Conservation (phyloP, 2,113 vertebrate species). For the Malurus cyaneus region DNA sequence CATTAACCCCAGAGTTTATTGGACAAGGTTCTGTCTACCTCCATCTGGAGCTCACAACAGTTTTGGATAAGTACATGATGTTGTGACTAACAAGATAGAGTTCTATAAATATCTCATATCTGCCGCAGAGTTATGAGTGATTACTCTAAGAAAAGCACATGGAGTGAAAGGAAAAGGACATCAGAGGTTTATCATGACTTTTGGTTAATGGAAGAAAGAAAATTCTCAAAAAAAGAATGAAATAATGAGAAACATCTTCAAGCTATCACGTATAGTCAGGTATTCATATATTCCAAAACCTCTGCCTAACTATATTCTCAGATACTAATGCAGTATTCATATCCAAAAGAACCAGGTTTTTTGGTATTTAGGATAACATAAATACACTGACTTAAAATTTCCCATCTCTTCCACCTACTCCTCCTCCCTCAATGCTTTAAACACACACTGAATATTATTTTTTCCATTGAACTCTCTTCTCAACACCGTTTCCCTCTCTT, state of each 20-base stretch:
- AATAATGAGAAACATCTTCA: background rate
- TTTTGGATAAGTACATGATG: background rate
- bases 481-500: slow-evolving; percentile 27
- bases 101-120: slow-evolving; percentile 29
- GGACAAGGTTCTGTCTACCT: background rate
- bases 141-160: background rate
- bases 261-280: background rate
- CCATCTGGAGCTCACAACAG: slow-evolving; percentile 14
- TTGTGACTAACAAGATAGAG: slow-evolving; percentile 15
- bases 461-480: slow-evolving; percentile 54
- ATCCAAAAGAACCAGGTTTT: background rate
- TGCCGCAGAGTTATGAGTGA: background rate
- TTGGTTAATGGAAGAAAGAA: background rate
- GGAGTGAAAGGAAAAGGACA: background rate
- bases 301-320: background rate
- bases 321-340: background rate
- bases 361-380: slow-evolving; percentile 33
- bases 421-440: slow-evolving; percentile 47
- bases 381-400: slow-evolving; percentile 45
- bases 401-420: slow-evolving; percentile 32
- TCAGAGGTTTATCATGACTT: background rate
- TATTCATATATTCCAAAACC: background rate
- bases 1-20: background rate
- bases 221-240: background rate
- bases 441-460: slow-evolving; percentile 53